phyloP scores from a whole-genome alignment of 1,140 invertebrate genomes.

The Palaemon carinicauda region DNA sequence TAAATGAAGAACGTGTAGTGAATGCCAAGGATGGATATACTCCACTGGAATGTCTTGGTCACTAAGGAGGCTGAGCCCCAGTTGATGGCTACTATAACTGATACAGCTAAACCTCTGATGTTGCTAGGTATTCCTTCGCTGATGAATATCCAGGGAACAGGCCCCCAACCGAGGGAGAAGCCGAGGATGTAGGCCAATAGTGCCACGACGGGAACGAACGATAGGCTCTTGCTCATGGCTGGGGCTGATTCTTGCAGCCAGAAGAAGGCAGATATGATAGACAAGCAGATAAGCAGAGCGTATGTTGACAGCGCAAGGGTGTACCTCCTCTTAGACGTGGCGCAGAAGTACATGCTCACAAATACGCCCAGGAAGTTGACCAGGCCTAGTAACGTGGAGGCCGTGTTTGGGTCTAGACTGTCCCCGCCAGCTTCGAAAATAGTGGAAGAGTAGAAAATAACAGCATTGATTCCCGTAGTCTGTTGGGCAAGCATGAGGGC shows the following conservation, averaged over 20 bases:
- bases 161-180: conserved; percentile 80
- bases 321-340: conserved; percentile 76
- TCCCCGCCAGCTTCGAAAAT: conserved; percentile 76
- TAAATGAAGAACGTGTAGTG: conserved; percentile 9
- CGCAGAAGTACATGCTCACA: conserved; percentile 77
- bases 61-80: conserved; percentile 90
- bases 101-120: conserved; percentile 82
- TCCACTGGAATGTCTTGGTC: conserved; percentile 82
- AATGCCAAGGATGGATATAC: not conserved
- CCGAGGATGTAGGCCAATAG: conserved; percentile 78
- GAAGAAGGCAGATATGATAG: conserved; percentile 26
- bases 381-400: conserved; percentile 80
- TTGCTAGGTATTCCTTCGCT: conserved; percentile 65
- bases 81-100: conserved; percentile 84
- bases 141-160: conserved; percentile 82
- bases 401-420: conserved; percentile 69
- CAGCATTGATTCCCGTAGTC: conserved; percentile 83
- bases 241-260: conserved; percentile 24
- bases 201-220: conserved; percentile 76
- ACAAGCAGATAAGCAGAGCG: conserved; percentile 67
- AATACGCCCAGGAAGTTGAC: conserved; percentile 76
- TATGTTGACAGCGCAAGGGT: conserved; percentile 76
- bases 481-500: conserved; percentile 73
- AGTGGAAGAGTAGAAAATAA: conserved; percentile 80
- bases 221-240: conserved; percentile 63